Percentiles rank a stretch among this genome's conserved stretches.
phyloP scores from a whole-genome alignment of 2,888 invertebrate genomes.

The Drosophila flavopinicola region DNA sequence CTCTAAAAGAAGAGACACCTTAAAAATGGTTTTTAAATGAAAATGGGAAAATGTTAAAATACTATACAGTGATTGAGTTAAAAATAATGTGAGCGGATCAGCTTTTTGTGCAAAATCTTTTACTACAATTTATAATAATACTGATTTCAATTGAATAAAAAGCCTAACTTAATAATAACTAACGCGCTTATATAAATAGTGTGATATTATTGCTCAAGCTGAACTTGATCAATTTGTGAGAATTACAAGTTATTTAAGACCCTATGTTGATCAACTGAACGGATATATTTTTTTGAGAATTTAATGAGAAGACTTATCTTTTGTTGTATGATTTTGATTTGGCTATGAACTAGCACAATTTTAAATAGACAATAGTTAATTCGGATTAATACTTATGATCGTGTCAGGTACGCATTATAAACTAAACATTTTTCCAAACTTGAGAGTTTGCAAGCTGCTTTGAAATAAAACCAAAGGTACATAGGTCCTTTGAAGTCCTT shows the following conservation, averaged over 20 bases:
- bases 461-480: no score
- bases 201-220: not conserved
- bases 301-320: not conserved
- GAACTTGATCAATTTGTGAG: slow-evolving; percentile 21
- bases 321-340: not conserved
- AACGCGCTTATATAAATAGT: not conserved
- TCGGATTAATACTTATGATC: no score
- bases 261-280: not conserved
- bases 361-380: no score
- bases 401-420: no score
- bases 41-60: not conserved
- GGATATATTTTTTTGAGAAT: not conserved
- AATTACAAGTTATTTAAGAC: slow-evolving; percentile 16
- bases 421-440: no score
- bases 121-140: not conserved
- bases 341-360: not conserved
- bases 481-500: no score
- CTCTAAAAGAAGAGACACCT: not conserved
- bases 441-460: no score
- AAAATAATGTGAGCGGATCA: not conserved
- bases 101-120: not conserved
- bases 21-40: not conserved
- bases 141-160: not conserved
- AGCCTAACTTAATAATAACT: no score
- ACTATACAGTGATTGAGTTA: not conserved